phyloP scores from a whole-genome alignment of 2,888 invertebrate species.

The Endotricha flammealis region DNA sequence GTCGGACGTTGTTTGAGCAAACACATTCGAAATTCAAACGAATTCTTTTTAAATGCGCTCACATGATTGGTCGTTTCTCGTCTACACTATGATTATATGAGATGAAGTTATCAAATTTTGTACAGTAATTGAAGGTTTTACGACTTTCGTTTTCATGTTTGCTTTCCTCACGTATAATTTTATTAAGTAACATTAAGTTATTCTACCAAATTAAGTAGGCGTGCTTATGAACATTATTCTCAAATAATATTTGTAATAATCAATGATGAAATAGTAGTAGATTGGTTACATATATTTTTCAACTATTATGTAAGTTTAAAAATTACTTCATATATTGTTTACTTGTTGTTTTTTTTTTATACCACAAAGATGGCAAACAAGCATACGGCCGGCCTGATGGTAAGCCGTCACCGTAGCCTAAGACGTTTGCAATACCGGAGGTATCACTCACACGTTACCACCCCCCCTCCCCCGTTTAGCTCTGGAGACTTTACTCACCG shows the following conservation, averaged over 20 bases:
- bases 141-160: constrained; percentile 59
- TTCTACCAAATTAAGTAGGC: constrained; percentile 20
- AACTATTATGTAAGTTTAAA: too few species aligned
- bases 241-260: constrained; percentile 1
- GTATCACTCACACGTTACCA: too few species aligned
- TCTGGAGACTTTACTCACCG: too few species aligned
- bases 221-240: constrained; percentile 1
- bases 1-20: constrained; percentile 41
- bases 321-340: too few species aligned
- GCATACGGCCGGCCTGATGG: too few species aligned
- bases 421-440: too few species aligned
- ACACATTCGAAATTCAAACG: constrained; percentile 52
- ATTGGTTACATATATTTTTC: too few species aligned
- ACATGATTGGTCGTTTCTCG: constrained; percentile 51
- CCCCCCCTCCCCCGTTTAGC: too few species aligned
- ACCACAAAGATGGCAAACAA: too few species aligned
- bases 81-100: constrained; percentile 54
- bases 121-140: constrained; percentile 51
- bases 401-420: too few species aligned
- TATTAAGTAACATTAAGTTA: constrained; percentile 52
- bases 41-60: constrained; percentile 31
- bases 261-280: too few species aligned
- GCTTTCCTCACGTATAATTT: constrained; percentile 55
- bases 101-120: constrained; percentile 69
- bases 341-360: too few species aligned